These are phyloP conservation scores for Epizoanthus scotinus DNA, from an alignment of 92 coral and sea anemone species.

Conservation along the genomic window DNA sequence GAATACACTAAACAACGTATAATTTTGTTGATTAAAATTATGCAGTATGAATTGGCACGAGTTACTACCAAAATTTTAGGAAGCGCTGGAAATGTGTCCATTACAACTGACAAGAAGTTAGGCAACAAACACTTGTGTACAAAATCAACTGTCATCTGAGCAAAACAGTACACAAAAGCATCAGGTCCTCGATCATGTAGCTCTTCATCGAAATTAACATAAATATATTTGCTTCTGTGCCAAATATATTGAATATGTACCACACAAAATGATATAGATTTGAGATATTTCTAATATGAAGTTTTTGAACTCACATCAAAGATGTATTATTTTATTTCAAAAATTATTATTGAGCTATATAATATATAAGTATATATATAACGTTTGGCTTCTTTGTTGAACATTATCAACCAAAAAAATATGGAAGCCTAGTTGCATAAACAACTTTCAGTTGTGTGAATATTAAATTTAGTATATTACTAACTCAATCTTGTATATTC, in stretches of 20 bases:
- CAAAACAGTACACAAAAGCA: not conserved
- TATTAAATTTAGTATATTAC: not conserved
- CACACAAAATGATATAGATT: not conserved
- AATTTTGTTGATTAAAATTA: too few relatives aligned
- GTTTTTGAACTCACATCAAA: not conserved
- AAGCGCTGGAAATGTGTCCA: too few relatives aligned
- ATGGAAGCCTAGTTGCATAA: not conserved
- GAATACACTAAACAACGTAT: too few relatives aligned
- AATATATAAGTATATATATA: too few relatives aligned
- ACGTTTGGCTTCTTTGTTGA: too few relatives aligned
- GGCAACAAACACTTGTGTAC: not conserved
- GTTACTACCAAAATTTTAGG: too few relatives aligned
- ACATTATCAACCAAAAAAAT: not conserved
- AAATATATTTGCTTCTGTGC: not conserved
- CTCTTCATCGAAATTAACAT: conserved; percentile 1
- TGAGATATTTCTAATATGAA: not conserved
- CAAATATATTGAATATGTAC: not conserved
- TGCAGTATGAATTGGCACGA: too few relatives aligned
- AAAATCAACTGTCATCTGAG: conserved; percentile 1
- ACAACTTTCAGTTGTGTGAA: not conserved
- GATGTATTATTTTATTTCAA: not conserved
- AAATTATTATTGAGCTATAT: too few relatives aligned
- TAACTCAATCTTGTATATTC: not conserved
- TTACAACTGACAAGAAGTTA: not conserved
- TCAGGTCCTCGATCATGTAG: not conserved